Base-by-base conservation (phyloP, 2,113 vertebrate genomes). In the Anolis sagrei region DNA sequence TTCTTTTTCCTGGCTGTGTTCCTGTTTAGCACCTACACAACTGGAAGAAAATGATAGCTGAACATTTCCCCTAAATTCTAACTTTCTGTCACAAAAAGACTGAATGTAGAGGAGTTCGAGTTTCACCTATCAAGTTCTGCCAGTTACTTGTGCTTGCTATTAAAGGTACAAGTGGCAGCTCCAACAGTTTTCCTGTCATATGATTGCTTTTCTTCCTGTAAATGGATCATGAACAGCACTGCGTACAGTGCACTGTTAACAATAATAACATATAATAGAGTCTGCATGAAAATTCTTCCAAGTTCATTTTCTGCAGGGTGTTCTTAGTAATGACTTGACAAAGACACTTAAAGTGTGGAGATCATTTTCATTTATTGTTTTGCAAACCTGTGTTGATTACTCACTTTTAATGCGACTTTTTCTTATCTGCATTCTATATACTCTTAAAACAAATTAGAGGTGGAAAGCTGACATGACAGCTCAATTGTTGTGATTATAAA, bases 401-500 rank as follows among this genome's bases (percentile, higher is more conserved):
- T 18, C 18, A 27, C 39, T 84, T 87, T 82, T 32, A 44, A 36
- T 14, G 3, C 27, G 13, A 73, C 78, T 68, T n/a, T 81, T 79
- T 16, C 75, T 21, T 29, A 76, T 61, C 14, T 10, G 11, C 25
- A 21, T 39, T 94, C 58, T 25, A 64, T 29, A 74, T 6, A 64
- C 32, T 64, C 61, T 19, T 66, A 66, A 86, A 9, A 81, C n/a
- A 75, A 86, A 86, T 86, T 90, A 93, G 90, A 93, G 85, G 87
- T 86, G 83, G 76, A 82, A 72, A 76, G 76, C 11, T 87, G 88
- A 74, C 84, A 68, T 0, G 84, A 85, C 82, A 84, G 79, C 89
- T 92, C 64, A 88, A 89, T 87, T 49, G 89, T 88, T 49, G 89
- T 88, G 92, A 77, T 89, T 95, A 91, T 92, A 91, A 95, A 88